These are phyloP conservation scores for Disparrhopalites patrizii DNA, from an alignment of 2,888 invertebrate species.

Conservation along the genomic window DNA sequence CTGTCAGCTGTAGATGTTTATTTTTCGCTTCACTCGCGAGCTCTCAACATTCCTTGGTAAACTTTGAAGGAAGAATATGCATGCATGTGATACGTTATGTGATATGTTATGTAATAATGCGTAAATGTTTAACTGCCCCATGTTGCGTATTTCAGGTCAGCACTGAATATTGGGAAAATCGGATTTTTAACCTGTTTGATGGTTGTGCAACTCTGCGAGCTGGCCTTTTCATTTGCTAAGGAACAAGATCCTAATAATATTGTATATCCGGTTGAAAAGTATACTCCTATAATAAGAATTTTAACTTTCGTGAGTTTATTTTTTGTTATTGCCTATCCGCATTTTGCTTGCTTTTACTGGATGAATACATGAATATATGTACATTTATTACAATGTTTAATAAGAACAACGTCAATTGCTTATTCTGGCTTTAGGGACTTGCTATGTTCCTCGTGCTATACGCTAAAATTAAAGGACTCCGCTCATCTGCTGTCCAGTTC, in stretches of 20 bases:
- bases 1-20: slow-evolving; percentile 64
- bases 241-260: not conserved
- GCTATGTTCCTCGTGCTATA: slow-evolving; percentile 66
- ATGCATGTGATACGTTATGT: slow-evolving; percentile 25
- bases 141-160: no score
- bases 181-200: slow-evolving; percentile 27
- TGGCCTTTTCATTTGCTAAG: slow-evolving; percentile 17
- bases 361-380: no score
- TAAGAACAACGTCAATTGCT: no score
- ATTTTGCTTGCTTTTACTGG: no score
- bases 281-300: slow-evolving; percentile 71
- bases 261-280: slow-evolving; percentile 67
- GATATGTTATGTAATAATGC: not conserved
- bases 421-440: slow-evolving; percentile 4
- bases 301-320: slow-evolving; percentile 72
- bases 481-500: slow-evolving; percentile 84
- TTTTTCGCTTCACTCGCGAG: slow-evolving; percentile 34
- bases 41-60: slow-evolving; percentile 46
- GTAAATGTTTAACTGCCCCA: not conserved
- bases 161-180: slow-evolving; percentile 26
- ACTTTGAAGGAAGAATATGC: slow-evolving; percentile 63
- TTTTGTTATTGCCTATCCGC: no score
- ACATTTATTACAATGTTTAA: no score
- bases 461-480: slow-evolving; percentile 77
- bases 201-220: slow-evolving; percentile 26